A percentile compares a stretch with the other conserved stretches of the same genome.
phyloP scores from a whole-genome alignment of 2,113 vertebrate genomes.

The Leiothrix lutea region DNA sequence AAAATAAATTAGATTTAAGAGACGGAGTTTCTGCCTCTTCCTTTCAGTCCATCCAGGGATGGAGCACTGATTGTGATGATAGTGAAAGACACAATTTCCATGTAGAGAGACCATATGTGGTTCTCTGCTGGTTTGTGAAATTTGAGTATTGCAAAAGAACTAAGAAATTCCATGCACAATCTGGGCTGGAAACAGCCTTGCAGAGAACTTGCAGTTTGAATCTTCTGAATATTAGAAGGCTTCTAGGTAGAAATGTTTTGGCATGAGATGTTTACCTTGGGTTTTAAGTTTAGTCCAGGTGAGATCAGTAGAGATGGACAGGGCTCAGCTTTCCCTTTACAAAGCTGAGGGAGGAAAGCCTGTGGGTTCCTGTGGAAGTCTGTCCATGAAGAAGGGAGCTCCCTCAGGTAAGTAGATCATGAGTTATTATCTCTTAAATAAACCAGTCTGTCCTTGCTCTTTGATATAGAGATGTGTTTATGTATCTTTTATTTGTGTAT shows the following conservation, averaged over 20 bases:
- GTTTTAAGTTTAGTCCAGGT: background rate
- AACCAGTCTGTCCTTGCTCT: background rate
- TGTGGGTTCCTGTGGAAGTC: fast-evolving
- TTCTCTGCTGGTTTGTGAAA: background rate
- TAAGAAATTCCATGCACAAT: background rate
- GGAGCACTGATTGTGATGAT: background rate
- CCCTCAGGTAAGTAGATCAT: fast-evolving
- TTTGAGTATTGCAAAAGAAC: background rate
- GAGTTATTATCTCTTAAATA: background rate
- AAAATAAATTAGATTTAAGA: background rate
- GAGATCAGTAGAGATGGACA: background rate
- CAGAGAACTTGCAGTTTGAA: background rate
- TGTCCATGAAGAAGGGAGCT: fast-evolving
- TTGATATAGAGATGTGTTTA: too few relatives aligned
- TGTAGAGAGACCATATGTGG: background rate
- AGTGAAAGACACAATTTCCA: background rate
- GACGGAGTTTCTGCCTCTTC: background rate
- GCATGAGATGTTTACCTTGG: fast-evolving
- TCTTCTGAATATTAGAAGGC: background rate
- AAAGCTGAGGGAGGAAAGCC: fast-evolving
- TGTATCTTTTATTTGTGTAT: fast-evolving
- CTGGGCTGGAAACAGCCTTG: background rate
- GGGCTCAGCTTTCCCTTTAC: too few relatives aligned
- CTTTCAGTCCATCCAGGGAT: background rate
- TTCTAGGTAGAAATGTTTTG: background rate